Evolutionary conservation across 2,113 vertebrate genomes (phyloP), one percentile per base, ranked within the genome.

Genomic region (Gadus chalcogrammus): DNA sequence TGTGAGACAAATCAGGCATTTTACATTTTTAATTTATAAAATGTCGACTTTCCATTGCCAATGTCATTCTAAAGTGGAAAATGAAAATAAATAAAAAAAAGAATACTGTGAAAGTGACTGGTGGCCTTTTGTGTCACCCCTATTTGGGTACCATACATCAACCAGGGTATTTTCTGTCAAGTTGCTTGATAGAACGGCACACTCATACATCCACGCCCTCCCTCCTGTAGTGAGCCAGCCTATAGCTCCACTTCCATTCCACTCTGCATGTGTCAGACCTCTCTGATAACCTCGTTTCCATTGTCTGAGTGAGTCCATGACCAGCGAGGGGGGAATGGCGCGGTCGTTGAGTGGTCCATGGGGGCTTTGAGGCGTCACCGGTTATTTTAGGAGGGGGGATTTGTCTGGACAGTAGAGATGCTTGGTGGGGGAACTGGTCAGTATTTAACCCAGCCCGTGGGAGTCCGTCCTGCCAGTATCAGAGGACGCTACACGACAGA

Each of bases 381-480:
- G 88, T 86, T 92, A 91, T 91, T 92, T 91, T 91, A 56, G 84
- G 87, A 79, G 77, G 80, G 72, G 88, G 75, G 42, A 85, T 15
- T 69, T 63, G 24, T 27, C 5, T 62, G 22, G 22, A 13, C 60
- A 13, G 22, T 4, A 15, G 55, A 68, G 73, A 73, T 35, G 76
- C 1, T 27, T 65, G 79, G 61, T 65, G 79, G 61, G 77, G 28
- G 72, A 70, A 81, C 81, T 72, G 80, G 68, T 17, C 31, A 42
- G 73, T 90, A 91, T 91, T 86, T 91, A 91, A 91, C 61, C 42
- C 63, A 16, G 15, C 11, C 22, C 15, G 4, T 28, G 5, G 42
- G 18, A 53, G 18, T 9, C 42, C 2, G 42, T 48, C 42, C 42
- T 48, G 42, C 42, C 42, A 48, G 42, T 48, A 48, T 48, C 8